Evolutionary conservation across 1,140 invertebrate species (phyloP).

Genomic region (Zaprionus camerounensis): DNA sequence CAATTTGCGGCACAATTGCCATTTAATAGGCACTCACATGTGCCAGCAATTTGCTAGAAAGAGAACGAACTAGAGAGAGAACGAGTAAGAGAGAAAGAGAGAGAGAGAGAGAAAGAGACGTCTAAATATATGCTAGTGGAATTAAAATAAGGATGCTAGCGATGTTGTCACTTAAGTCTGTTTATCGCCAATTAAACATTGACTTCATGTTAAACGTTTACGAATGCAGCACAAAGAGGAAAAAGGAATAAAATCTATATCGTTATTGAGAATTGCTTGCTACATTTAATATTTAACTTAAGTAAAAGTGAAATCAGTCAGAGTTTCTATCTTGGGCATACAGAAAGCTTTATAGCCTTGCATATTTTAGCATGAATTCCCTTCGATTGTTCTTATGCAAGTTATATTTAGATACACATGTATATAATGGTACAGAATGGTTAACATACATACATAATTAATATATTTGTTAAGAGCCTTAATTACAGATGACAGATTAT

Average conservation of each 20-base stretch:
- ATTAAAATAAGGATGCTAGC: not conserved
- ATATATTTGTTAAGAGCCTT: too few species aligned
- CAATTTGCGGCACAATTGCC: slow-evolving; percentile 81
- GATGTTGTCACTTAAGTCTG: not conserved
- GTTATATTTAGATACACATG: too few species aligned
- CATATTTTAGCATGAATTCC: too few species aligned
- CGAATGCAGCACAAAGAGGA: not conserved
- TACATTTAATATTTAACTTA: too few species aligned
- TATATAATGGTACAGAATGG: too few species aligned
- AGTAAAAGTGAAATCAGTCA: too few species aligned
- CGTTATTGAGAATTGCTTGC: too few species aligned
- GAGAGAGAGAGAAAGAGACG: not conserved
- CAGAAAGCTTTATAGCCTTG: too few species aligned
- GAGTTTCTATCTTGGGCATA: too few species aligned
- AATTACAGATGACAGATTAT: too few species aligned
- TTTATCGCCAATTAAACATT: not conserved
- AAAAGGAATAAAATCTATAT: not conserved
- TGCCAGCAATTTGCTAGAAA: slow-evolving; percentile 59
- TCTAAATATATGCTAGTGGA: not conserved
- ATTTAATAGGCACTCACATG: slow-evolving; percentile 80
- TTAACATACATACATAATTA: too few species aligned
- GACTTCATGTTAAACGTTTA: not conserved
- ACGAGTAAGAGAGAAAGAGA: not conserved
- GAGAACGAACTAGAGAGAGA: not conserved
- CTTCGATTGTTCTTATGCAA: too few species aligned